phyloP scores from a whole-genome alignment of 2,888 invertebrate species.

The Frankliniella fusca region DNA sequence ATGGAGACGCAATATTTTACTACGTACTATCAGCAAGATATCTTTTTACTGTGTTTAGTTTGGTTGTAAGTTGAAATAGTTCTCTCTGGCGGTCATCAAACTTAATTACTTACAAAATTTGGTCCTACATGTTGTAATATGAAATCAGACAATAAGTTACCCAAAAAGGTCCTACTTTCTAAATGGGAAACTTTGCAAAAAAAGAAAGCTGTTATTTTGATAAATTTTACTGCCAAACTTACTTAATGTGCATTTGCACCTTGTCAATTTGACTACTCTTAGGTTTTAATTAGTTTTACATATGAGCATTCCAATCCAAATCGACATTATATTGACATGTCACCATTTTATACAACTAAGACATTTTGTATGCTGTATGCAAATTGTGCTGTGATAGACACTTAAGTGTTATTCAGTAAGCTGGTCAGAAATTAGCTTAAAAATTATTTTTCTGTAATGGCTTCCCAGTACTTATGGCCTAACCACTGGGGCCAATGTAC shows the following conservation, averaged over 20 bases:
- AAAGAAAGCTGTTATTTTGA: neutral
- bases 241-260: neutral
- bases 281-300: neutral
- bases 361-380: neutral
- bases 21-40: neutral
- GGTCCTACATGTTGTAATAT: neutral
- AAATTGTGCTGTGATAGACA: constrained; percentile 21
- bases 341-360: neutral
- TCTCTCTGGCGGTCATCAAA: too few species aligned
- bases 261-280: neutral
- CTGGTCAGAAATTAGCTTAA: too few species aligned
- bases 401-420: neutral
- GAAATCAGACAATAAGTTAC: neutral
- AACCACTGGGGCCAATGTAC: neutral
- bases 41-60: neutral
- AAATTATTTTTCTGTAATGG: neutral
- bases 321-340: neutral
- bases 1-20: neutral
- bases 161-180: neutral
- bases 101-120: neutral
- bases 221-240: neutral
- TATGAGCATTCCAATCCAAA: neutral
- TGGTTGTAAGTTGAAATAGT: neutral
- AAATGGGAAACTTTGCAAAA: neutral
- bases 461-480: too few species aligned